Conservation (phyloP, 2,113 vertebrate species). For the Nipponia nippon region DNA sequence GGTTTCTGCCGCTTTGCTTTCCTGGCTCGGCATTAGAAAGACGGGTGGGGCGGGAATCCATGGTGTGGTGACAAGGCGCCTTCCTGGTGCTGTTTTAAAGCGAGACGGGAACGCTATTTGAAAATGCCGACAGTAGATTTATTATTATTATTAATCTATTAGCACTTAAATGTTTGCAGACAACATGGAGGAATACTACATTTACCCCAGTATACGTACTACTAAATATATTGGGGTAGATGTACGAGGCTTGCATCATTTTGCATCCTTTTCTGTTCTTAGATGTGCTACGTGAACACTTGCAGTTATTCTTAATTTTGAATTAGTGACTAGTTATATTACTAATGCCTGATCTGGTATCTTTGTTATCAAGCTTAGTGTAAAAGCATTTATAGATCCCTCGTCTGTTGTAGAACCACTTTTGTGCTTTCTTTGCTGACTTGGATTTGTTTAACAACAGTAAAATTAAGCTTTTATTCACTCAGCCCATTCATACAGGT, state of each 20-base stretch:
- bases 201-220: fast-evolving
- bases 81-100: fast-evolving
- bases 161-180: neutral
- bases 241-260: neutral
- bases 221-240: fast-evolving
- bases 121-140: neutral
- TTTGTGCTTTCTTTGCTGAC: neutral
- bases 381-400: neutral
- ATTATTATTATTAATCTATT: neutral
- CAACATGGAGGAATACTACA: fast-evolving
- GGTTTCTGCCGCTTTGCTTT: neutral
- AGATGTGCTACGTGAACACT: neutral
- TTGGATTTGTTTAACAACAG: neutral
- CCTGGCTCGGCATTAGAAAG: fast-evolving
- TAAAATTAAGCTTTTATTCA: neutral
- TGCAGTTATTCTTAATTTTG: neutral
- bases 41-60: fast-evolving
- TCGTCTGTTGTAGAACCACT: neutral
- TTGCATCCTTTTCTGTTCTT: neutral
- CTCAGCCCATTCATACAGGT: neutral
- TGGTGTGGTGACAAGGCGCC: neutral
- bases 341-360: neutral
- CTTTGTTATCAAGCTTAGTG: neutral
- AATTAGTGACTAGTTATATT: neutral
- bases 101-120: neutral